Conservation (phyloP, 2,888 invertebrate genomes). For the Minunthozetes semirufus region DNA sequence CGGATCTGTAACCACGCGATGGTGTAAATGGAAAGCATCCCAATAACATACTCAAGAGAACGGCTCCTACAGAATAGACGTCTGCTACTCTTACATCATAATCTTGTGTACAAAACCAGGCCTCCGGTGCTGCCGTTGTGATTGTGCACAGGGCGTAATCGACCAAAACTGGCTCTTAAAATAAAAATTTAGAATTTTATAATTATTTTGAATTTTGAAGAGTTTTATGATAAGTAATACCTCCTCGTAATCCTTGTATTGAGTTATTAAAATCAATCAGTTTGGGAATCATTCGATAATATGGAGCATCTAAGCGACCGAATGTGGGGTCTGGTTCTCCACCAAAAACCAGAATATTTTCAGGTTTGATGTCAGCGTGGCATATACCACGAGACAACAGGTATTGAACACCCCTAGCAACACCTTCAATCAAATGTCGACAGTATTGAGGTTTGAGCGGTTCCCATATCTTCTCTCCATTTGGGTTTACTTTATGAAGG, state of each 20-base stretch:
- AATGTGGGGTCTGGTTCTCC: not conserved
- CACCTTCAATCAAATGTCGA: not conserved
- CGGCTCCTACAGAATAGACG: not conserved
- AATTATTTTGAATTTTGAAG: not conserved
- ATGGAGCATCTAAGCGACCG: not conserved
- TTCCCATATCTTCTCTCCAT: not conserved
- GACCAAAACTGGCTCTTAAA: not conserved
- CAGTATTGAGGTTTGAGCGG: not conserved
- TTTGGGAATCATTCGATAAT: not conserved
- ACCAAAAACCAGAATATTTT: not conserved
- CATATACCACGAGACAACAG: not conserved
- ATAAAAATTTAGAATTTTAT: not conserved
- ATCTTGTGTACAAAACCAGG: not conserved
- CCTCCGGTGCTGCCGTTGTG: not conserved
- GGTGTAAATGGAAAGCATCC: not conserved
- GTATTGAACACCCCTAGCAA: not conserved
- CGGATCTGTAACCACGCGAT: not conserved
- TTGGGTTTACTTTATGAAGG: not conserved
- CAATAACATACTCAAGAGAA: not conserved
- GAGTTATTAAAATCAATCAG: not conserved
- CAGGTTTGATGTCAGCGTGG: not conserved
- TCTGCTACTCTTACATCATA: not conserved
- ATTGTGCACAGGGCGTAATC: not conserved
- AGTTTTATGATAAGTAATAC: not conserved
- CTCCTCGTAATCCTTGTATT: not conserved